Percentiles rank a stretch among this genome's conserved stretches.
Conservation (phyloP, 2,797 vertebrate species). For the Cryptoprocta ferox region DNA sequence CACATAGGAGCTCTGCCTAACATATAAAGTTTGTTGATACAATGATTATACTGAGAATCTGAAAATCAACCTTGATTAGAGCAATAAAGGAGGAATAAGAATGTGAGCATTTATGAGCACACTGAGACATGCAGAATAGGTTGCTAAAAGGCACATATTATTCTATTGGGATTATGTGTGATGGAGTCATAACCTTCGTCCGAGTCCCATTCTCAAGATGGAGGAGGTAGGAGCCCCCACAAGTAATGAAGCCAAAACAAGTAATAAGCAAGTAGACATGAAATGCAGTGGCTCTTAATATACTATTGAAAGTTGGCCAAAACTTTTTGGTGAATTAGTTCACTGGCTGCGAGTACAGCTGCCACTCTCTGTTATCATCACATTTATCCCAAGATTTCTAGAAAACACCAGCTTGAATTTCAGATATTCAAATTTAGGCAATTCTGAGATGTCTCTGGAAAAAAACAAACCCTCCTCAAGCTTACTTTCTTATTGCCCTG, state of each 20-base stretch:
- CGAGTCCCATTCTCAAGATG: background rate
- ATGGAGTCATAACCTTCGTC: background rate
- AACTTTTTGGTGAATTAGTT: background rate
- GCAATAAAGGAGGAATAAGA: background rate
- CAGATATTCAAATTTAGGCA: slow-evolving; percentile 28
- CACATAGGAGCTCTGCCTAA: background rate
- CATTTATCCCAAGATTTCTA: background rate
- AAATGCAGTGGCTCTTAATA: background rate
- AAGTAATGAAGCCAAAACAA: background rate
- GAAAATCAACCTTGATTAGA: background rate
- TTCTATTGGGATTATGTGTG: background rate
- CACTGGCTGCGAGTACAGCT: background rate
- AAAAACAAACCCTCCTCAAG: background rate
- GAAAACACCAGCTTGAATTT: slow-evolving; percentile 29
- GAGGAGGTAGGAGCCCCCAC: background rate
- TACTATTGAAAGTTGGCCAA: background rate
- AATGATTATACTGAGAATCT: background rate
- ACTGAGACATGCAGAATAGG: background rate
- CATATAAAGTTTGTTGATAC: background rate
- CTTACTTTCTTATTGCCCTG: background rate
- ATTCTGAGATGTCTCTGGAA: background rate
- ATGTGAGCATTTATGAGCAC: background rate
- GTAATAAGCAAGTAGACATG: background rate
- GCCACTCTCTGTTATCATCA: background rate
- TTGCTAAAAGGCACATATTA: background rate